Conservation (phyloP, 2,888 invertebrate genomes). For the Rapana venosa region DNA sequence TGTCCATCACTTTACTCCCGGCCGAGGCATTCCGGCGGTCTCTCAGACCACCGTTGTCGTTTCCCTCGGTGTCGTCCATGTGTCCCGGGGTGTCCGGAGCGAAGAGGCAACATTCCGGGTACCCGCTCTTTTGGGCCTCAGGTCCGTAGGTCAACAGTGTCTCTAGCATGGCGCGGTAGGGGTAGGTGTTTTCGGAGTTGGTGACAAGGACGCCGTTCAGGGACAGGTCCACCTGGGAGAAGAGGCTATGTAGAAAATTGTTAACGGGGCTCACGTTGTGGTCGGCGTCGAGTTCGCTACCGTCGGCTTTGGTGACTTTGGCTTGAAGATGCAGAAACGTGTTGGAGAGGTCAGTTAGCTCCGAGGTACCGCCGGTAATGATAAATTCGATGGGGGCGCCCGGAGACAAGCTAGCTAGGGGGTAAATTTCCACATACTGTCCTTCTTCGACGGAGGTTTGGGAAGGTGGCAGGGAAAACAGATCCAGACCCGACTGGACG, state of each 20-base stretch:
- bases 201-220: constrained; percentile 47
- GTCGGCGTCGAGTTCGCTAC: no score
- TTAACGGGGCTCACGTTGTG: no score
- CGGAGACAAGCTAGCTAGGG: neutral
- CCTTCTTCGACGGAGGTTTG: constrained; percentile 10
- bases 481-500: neutral
- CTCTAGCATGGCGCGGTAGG: constrained; percentile 51
- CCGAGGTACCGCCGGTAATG: neutral
- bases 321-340: no score
- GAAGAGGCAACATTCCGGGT: constrained; percentile 5
- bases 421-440: constrained; percentile 4
- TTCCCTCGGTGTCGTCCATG: constrained; percentile 24
- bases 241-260: constrained; percentile 43
- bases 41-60: neutral
- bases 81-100: constrained; percentile 14
- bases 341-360: no score
- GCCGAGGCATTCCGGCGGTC: neutral
- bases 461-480: neutral
- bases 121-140: constrained; percentile 39
- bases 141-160: constrained; percentile 41
- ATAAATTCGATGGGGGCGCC: neutral
- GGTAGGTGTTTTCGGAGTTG: constrained; percentile 45
- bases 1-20: constrained; percentile 35
- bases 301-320: no score
- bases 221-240: constrained; percentile 49